phyloP scores from a whole-genome alignment of 2,797 vertebrate species.

The Australoheros facetus region DNA sequence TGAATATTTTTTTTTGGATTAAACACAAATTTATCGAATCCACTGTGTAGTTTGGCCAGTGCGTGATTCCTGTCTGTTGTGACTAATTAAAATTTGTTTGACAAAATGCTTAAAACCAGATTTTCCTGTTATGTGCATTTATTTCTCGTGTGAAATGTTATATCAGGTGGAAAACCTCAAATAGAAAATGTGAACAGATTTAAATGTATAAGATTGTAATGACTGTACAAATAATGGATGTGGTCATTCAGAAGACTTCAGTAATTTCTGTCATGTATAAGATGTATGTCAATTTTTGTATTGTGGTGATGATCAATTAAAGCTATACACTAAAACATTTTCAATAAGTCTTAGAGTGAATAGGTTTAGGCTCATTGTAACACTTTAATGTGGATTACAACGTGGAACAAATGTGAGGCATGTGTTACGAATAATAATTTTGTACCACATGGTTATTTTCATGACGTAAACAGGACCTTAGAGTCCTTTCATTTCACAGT shows the following conservation, averaged over 20 bases:
- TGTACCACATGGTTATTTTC: background rate
- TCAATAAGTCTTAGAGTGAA: background rate
- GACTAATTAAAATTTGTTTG: background rate
- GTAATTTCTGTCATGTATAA: background rate
- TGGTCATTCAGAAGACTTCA: background rate
- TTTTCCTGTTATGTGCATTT: background rate
- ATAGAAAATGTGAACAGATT: background rate
- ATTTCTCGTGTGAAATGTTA: background rate
- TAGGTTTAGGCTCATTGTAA: background rate
- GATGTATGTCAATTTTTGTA: conserved; percentile 11
- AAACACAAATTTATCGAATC: background rate
- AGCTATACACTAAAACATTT: background rate
- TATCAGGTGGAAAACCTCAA: background rate
- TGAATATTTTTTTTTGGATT: background rate
- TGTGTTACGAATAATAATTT: background rate
- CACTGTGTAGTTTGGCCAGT: background rate
- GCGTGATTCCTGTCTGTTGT: background rate
- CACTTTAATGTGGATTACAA: background rate
- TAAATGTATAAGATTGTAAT: background rate
- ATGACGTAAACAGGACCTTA: background rate
- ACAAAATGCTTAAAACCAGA: background rate
- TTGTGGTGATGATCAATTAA: background rate
- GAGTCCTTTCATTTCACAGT: background rate
- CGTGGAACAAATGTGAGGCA: background rate
- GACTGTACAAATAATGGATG: background rate